Percentiles rank a stretch among this genome's conserved stretches.
Evolutionary conservation across 2,113 vertebrate genomes (phyloP).

Genomic region (Cairina moschata): DNA sequence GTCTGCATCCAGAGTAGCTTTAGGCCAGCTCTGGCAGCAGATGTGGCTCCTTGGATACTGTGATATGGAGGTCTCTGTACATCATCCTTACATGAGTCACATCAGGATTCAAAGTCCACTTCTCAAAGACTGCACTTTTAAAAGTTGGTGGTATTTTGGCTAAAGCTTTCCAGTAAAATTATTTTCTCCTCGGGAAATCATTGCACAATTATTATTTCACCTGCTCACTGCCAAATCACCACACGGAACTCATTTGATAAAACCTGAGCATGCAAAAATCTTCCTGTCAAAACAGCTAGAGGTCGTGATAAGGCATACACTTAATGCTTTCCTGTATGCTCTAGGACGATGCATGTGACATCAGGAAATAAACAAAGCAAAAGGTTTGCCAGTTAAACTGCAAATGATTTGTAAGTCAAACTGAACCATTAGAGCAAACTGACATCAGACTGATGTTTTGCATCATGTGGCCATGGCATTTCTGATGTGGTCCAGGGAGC

Average conservation of each 20-base stretch:
- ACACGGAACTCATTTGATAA: neutral
- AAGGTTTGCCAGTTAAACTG: neutral
- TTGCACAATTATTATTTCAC: neutral
- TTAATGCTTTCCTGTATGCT: neutral
- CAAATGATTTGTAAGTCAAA: neutral
- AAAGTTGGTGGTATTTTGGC: neutral
- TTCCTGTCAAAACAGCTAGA: neutral
- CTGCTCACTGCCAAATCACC: neutral
- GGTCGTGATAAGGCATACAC: neutral
- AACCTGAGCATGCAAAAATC: neutral
- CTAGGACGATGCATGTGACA: neutral
- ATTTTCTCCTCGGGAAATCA: neutral
- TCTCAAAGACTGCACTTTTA: neutral
- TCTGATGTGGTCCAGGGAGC: neutral
- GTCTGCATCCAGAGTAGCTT: neutral
- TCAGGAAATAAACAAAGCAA: neutral
- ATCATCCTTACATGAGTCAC: neutral
- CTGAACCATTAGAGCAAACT: neutral
- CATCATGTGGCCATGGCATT: neutral
- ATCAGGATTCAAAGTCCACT: neutral
- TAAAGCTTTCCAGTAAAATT: neutral
- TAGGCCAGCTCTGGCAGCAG: neutral
- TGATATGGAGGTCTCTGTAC: neutral
- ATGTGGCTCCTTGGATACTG: neutral
- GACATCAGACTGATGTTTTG: neutral